phyloP scores from a whole-genome alignment of 2,797 vertebrate species.

The Crax fasciolata region DNA sequence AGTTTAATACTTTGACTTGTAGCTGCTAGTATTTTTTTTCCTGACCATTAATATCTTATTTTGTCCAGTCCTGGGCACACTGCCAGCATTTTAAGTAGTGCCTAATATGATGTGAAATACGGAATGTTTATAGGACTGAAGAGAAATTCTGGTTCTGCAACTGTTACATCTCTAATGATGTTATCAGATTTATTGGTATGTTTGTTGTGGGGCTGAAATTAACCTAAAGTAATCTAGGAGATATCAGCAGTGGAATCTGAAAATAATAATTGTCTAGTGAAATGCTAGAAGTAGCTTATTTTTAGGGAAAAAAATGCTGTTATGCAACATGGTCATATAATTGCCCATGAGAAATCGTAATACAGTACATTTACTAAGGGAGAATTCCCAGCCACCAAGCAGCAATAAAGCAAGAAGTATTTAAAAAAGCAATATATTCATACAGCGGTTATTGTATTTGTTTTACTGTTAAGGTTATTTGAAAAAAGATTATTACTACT shows the following conservation, averaged over 20 bases:
- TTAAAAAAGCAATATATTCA: not conserved
- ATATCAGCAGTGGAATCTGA: slow-evolving; percentile 6
- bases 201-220: slow-evolving; percentile 15
- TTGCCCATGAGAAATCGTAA: slow-evolving; percentile 14
- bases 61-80: not conserved
- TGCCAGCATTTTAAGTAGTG: not conserved
- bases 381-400: slow-evolving; percentile 12
- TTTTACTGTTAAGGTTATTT: slow-evolving; percentile 25
- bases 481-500: not conserved
- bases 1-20: slow-evolving; percentile 12
- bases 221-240: not conserved
- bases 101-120: not conserved
- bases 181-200: slow-evolving; percentile 16
- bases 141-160: not conserved
- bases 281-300: slow-evolving; percentile 30
- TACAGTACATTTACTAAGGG: slow-evolving; percentile 1
- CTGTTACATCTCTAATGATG: not conserved
- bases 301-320: slow-evolving; percentile 29
- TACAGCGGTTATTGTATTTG: slow-evolving; percentile 5
- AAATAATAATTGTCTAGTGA: not conserved
- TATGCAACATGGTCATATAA: not conserved
- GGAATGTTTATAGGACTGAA: not conserved
- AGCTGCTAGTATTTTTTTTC: not conserved
- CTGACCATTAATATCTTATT: not conserved
- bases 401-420: slow-evolving; percentile 20